Base-by-base conservation (phyloP, 2,888 invertebrate genomes). In the Piscicola geometra region DNA sequence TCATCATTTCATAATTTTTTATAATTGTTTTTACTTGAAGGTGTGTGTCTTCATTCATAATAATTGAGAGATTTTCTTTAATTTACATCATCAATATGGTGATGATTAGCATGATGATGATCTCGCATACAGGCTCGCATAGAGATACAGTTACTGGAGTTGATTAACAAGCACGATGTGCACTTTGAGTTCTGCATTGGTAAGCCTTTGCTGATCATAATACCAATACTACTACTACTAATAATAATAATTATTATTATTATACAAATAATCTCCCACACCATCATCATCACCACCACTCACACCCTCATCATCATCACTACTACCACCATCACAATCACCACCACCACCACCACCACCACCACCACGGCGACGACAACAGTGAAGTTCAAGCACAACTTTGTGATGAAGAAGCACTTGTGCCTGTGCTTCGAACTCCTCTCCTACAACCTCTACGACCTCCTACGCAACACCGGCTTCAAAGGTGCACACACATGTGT, bases 371-470 rank as follows among this genome's bases (percentile, higher is more conserved):
- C 9, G 21, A 47, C 21, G 21, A 3, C 60, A 5, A 47, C 70
- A 75, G 79, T 99, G 88, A 94, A 94, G 91, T 90, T 99, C 88
- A 97, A 96, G 90, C 91, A 95, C 85, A 95, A 98, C 89, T 99
- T 99, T 88, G 97, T 97, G 93, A 99, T 97, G 94, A 92, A 96
- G 85, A 77, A 79, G 89, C 99, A 99, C 90, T 90, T 99, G 88
- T 99, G 99, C 90, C 91, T 99, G 88, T 99, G 99, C 87, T 99
- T 99, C 89, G 99, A 99, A 89, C 90, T 99, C 87, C 90, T 99
- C 82, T 98, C 98, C 84, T 99, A 99, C 89, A 99, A 99, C 87
- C 89, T 99, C 85, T 99, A 99, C 88, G 99, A 99, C 88, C 89
- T 99, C 87, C 90, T 99, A 86, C 91, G 98, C 85, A 99, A 99